phyloP scores from a whole-genome alignment of 2,888 invertebrate genomes.

The Hymenopus coronatus region DNA sequence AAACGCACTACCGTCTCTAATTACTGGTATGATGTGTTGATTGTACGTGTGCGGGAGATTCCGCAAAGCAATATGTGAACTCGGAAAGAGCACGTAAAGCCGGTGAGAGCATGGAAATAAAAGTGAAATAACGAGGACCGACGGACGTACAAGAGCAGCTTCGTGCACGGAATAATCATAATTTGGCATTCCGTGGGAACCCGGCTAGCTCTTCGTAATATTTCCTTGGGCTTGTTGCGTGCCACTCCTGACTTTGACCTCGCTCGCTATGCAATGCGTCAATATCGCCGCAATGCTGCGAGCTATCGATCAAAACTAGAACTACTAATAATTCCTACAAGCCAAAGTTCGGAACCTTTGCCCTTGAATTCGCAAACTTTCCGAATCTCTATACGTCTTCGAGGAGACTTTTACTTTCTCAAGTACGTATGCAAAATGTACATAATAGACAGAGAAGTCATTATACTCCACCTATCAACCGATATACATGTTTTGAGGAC shows the following conservation, averaged over 20 bases:
- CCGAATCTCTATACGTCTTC: too few species aligned
- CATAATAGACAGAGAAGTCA: too few species aligned
- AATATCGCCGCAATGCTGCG: neutral
- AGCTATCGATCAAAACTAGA: neutral
- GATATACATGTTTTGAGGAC: too few species aligned
- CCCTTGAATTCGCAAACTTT: too few species aligned
- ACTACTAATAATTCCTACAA: too few species aligned
- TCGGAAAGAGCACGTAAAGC: neutral
- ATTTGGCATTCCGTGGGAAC: neutral
- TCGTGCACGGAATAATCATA: neutral
- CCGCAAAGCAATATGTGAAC: neutral
- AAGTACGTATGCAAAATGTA: too few species aligned
- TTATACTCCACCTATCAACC: too few species aligned
- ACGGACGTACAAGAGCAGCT: neutral
- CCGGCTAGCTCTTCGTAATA: too few species aligned
- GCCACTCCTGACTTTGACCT: neutral
- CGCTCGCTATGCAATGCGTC: neutral
- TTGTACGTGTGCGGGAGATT: neutral
- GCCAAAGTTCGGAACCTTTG: too few species aligned
- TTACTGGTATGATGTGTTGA: too few species aligned
- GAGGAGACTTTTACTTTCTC: too few species aligned
- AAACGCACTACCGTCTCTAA: too few species aligned
- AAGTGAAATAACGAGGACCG: neutral
- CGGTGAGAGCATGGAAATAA: neutral
- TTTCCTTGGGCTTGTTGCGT: neutral